Evolutionary conservation across 2,797 vertebrate genomes (phyloP), one percentile per base, ranked within the genome.

Genomic region (Ctenopoma kingsleyae): DNA sequence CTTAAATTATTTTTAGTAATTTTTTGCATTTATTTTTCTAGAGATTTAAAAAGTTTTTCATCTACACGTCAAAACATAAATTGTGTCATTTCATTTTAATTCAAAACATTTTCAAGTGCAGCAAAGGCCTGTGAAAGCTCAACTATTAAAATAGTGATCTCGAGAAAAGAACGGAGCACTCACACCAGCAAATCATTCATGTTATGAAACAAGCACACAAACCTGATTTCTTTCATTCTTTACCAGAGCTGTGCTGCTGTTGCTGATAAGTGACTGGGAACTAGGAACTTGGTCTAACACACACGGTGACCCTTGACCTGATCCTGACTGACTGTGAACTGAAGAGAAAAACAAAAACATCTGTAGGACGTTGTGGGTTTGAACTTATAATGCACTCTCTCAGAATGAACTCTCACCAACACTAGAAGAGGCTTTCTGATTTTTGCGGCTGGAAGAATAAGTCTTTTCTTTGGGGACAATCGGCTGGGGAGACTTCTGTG

Each of bases 191-290:
- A 20, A 44, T 1, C 3, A 17, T 56, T 30, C 2, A 46, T 22
- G 19, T 55, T 19, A 20, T 43, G 19, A 41, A 35, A 64, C 5
- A 62, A 4, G 5, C 43, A 80, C 91, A 95, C 95, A 93, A 91
- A 95, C 94, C 94, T 93, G 93, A 89, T 82, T 93, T 56, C 94
- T 75, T 66, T 98, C 96, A 25, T 89, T 89, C 51, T 95, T 92
- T 64, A 91, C 48, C 81, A 96, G 94, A 85, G 93, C 90, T 85
- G 94, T 93, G 82, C 91, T 93, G 69, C 67, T 77, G 91, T 78
- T 93, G 93, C 90, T 94, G 81, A 96, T 96, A 22, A 96, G 94
- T 19, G 97, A 97, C 79, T 97, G 96, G 1, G 97, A 96, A 78
- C 96, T 97, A 19, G 95, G 95, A 54, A 94, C 96, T 71, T 97